Conservation (phyloP, 2,113 vertebrate genomes). For the Heliornis fulica region DNA sequence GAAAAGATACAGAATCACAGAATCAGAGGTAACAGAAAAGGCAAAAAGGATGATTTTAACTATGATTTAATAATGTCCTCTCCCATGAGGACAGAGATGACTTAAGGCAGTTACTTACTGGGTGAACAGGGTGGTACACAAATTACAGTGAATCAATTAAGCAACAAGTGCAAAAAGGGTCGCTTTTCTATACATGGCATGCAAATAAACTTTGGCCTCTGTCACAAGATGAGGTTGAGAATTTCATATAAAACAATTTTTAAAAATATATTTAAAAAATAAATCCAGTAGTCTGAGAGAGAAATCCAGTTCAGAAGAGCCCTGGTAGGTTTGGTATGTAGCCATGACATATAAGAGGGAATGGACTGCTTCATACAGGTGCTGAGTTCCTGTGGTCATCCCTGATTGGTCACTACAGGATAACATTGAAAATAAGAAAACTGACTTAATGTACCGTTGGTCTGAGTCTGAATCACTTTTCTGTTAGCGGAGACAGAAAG, state of each 20-base stretch:
- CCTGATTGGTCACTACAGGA: not conserved
- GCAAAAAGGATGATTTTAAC: not conserved
- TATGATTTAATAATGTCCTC: not conserved
- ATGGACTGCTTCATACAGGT: not conserved
- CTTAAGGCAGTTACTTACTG: not conserved
- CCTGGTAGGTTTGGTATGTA: not conserved
- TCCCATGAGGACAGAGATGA: not conserved
- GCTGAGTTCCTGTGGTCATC: not conserved
- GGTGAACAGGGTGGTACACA: not conserved
- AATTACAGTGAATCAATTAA: not conserved
- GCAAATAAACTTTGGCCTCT: not conserved
- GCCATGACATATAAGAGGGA: not conserved
- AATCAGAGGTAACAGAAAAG: not conserved
- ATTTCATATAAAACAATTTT: not conserved
- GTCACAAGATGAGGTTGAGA: not conserved
- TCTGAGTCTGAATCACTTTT: not conserved
- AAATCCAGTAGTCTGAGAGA: not conserved
- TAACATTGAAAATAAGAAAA: not conserved
- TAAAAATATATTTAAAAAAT: not conserved
- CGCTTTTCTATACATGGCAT: fast-evolving
- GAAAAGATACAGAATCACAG: not conserved
- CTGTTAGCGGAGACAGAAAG: not conserved
- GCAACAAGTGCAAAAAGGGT: not conserved
- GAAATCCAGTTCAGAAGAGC: not conserved
- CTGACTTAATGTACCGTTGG: not conserved